A percentile compares a stretch with the other conserved stretches of the same genome.
These are phyloP conservation scores for Glareola pratincola DNA, from an alignment of 2,113 vertebrate genomes.

Conservation along the genomic window DNA sequence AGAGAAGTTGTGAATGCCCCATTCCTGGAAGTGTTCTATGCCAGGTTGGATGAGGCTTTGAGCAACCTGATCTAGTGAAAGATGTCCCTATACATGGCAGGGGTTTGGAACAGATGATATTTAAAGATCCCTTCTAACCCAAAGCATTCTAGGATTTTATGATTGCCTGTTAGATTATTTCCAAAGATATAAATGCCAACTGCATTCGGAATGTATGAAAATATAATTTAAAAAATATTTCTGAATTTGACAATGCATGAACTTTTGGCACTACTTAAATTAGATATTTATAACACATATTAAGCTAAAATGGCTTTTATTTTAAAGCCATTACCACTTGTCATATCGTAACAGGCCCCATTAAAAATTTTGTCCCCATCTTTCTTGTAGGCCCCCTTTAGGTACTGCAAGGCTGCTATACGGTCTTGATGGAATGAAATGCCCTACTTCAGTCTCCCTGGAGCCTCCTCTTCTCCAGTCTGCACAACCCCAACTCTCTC, in stretches of 20 bases:
- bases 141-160: not conserved
- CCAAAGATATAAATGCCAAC: not conserved
- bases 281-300: too few relatives aligned
- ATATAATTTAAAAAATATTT: not conserved
- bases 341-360: too few relatives aligned
- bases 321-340: too few relatives aligned
- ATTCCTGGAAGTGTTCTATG: accelerated
- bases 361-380: too few relatives aligned
- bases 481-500: not conserved
- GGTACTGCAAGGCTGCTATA: too few relatives aligned
- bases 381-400: too few relatives aligned
- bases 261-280: not conserved
- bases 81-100: not conserved
- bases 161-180: not conserved
- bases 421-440: too few relatives aligned
- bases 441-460: too few relatives aligned
- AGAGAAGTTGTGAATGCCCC: not conserved
- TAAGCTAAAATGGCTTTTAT: too few relatives aligned
- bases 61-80: not conserved
- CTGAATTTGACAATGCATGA: not conserved
- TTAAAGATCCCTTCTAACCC: not conserved
- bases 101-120: not conserved
- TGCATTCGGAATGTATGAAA: not conserved
- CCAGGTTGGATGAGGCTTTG: not conserved
- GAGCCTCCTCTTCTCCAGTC: not conserved